Evolutionary conservation across 2,113 vertebrate genomes (phyloP), one percentile per base, ranked within the genome.

Genomic region (Sebastes fasciatus): DNA sequence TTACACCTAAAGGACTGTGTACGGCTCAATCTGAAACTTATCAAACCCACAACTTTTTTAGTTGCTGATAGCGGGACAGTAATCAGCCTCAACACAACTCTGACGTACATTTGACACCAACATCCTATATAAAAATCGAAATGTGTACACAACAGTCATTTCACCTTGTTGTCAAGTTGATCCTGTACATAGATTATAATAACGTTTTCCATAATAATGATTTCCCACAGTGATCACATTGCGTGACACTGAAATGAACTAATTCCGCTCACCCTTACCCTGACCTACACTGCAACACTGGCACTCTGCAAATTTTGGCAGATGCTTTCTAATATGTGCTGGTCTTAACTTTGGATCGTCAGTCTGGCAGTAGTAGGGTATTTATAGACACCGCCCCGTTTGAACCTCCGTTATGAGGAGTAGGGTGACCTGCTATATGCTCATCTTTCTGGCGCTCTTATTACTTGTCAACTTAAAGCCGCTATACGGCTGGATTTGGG

Each of bases 401-500:
- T 61, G 66, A 71, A 84, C 62, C 74, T 60, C 52, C 4, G 42
- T 60, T 49, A 52, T 60, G 23, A 74, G 16, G 58, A 23, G 64
- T 49, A 64, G 1, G 51, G 26, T 58, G 54, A 10, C 34, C 55
- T 21, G 62, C 6, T 34, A 52, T 80, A 60, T 11, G 34, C 62
- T 82, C 34, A 42, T 76, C 57, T 82, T 79, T 68, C 68, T 73
- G 21, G 63, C 55, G 40, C 72, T 68, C 74, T 57, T 40, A 63
- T 69, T 83, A 78, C 48, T 78, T 66, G 71, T 71, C 68, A 77
- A 77, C 79, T 83, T 79, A 42, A 83, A 54, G 52, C 13, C 17
- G 62, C 62, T 26, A 23, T n/a, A 34, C 26, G 16, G 46, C n/a
- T 43, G 54, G 46, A 79, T 71, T 66, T 1, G 55, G 61, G 61